A percentile compares a stretch with the other conserved stretches of the same genome.
Evolutionary conservation across 2,113 vertebrate genomes (phyloP).

Genomic region (Zeus faber): DNA sequence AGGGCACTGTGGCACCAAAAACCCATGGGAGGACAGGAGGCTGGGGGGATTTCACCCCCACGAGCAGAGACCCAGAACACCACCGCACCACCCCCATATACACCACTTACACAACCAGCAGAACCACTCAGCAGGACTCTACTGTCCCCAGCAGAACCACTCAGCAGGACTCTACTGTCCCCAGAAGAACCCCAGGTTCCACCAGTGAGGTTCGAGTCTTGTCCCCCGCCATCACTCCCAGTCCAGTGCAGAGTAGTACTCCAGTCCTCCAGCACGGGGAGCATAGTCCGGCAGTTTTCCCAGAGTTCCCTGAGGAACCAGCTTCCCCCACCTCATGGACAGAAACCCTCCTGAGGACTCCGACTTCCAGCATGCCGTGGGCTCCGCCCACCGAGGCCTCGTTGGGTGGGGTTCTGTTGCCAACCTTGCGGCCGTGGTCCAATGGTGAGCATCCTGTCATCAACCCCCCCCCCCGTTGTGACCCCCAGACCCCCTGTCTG

Average conservation of each 20-base stretch:
- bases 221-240: too few species aligned
- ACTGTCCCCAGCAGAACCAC: constrained; percentile 32
- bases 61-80: background rate
- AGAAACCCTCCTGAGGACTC: constrained; percentile 69
- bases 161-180: too few species aligned
- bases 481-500: constrained; percentile 82
- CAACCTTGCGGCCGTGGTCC: constrained; percentile 82
- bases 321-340: constrained; percentile 69
- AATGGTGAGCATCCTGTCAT: constrained; percentile 90
- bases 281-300: too few species aligned
- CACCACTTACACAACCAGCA: constrained; percentile 44
- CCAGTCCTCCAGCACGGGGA: too few species aligned
- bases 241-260: too few species aligned
- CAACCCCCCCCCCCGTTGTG: constrained; percentile 77
- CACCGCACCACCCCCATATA: background rate
- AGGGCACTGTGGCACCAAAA: constrained; percentile 5
- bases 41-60: background rate
- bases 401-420: constrained; percentile 71
- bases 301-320: constrained; percentile 60
- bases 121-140: constrained; percentile 40
- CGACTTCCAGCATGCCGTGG: constrained; percentile 65
- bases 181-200: constrained; percentile 32
- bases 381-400: constrained; percentile 50
- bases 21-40: constrained; percentile 16
- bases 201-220: too few species aligned